Conservation (phyloP, 2,113 vertebrate genomes). For the Pseudorhombus dupliciocellatus region DNA sequence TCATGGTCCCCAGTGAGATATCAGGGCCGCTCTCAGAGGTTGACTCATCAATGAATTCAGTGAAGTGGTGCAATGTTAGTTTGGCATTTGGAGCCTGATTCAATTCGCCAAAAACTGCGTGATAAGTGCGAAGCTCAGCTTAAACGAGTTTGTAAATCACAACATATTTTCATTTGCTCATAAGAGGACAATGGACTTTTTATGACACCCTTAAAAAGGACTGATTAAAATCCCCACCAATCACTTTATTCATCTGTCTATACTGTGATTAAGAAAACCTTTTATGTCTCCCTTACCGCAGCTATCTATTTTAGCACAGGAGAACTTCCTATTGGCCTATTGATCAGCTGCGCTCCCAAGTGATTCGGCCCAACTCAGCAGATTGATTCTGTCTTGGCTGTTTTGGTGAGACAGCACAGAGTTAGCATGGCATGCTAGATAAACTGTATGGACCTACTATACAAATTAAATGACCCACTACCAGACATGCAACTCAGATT, state of each 20-base stretch:
- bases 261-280: conserved; percentile 39
- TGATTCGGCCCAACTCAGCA: conserved; percentile 56
- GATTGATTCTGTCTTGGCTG: conserved; percentile 70
- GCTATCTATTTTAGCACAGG: conserved; percentile 49
- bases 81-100: conserved; percentile 17
- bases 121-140: neutral
- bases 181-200: neutral
- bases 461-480: conserved; percentile 10
- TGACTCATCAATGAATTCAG: conserved; percentile 23
- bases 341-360: conserved; percentile 57
- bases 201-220: neutral
- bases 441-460: conserved; percentile 33
- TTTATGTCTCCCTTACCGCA: conserved; percentile 34
- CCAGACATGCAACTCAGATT: neutral
- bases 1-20: conserved; percentile 41
- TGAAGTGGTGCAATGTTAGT: conserved; percentile 25
- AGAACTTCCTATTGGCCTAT: conserved; percentile 66
- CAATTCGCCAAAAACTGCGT: conserved; percentile 7
- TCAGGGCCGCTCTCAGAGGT: conserved; percentile 27
- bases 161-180: neutral
- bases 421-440: conserved; percentile 56
- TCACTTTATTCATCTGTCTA: conserved; percentile 33
- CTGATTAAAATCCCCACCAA: conserved; percentile 31
- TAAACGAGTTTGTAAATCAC: neutral
- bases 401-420: conserved; percentile 70